Base-by-base conservation (phyloP, 2,888 invertebrate genomes). In the Latheticus oryzae region DNA sequence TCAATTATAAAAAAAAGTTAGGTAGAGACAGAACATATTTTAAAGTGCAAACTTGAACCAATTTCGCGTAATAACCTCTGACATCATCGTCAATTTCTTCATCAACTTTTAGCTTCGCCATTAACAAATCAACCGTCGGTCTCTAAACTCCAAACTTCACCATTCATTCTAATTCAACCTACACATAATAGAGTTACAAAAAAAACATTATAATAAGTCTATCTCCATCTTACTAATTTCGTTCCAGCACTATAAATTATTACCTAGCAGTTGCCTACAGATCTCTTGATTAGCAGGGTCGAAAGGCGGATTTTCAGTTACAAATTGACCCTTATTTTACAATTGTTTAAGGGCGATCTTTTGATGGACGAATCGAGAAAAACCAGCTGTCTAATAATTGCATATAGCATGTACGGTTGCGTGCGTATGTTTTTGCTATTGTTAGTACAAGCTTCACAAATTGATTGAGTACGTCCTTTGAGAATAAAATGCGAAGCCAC, bases 391-490 rank as follows among this genome's bases (percentile, higher is more conserved):
- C 57, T 51, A 57, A 57, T 45, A 57, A 35, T 54, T 35, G 50
- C 42, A 35, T 37, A 26, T 23, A 35, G 11, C 19, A 21, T 13
- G 23, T 40, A 35, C 42, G 11, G 13, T 40, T 58, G 40, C 51
- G 38, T 52, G 45, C 55, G 26, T 45, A 68, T 63, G 66, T 68
- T 68, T 66, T 66, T 60, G 61, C 60, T 54, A 62, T 51, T 26
- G 66, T 47, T 65, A 68, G 65, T 66, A 68, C 33, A 58, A 48
- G 35, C 51, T 63, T 61, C 62, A 67, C 64, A 66, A 69, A 68
- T 68, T 69, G 68, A 69, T 67, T 67, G 65, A 58, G 58, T 64
- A 62, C 64, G 66, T 69, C 68, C 66, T 64, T 64, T 61, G 69
- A 67, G 67, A 60, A 64, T 63, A 61, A 62, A 66, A 66, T 61